phyloP scores from a whole-genome alignment of 2,113 vertebrate genomes.

The Crotalus helleri region DNA sequence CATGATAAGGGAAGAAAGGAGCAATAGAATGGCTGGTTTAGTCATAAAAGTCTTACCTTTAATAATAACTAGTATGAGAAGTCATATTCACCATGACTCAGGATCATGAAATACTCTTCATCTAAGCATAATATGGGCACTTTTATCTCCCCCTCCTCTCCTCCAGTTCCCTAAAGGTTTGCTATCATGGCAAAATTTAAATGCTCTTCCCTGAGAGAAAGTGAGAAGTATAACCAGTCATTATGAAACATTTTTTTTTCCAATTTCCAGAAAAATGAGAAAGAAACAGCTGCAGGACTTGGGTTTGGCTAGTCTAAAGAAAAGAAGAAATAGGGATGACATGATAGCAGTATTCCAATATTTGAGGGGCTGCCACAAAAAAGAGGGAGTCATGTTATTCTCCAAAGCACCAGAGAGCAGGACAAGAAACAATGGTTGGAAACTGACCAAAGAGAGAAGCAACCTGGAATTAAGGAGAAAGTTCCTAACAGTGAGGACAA shows the following conservation, averaged over 20 bases:
- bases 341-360: too few species aligned
- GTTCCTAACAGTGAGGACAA: too few species aligned
- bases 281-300: neutral
- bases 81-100: neutral
- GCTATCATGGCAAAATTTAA: neutral
- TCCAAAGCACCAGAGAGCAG: too few species aligned
- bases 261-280: neutral
- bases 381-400: too few species aligned
- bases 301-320: too few species aligned
- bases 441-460: too few species aligned
- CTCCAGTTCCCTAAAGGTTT: neutral
- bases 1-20: neutral
- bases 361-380: too few species aligned
- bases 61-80: neutral
- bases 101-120: neutral
- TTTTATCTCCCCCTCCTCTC: neutral
- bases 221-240: neutral
- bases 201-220: neutral
- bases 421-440: too few species aligned
- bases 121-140: neutral
- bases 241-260: neutral
- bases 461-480: too few species aligned
- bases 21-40: neutral
- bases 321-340: too few species aligned
- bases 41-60: neutral